Base-by-base conservation (phyloP, 2,797 vertebrate genomes). In the Protosalanx chinensis region DNA sequence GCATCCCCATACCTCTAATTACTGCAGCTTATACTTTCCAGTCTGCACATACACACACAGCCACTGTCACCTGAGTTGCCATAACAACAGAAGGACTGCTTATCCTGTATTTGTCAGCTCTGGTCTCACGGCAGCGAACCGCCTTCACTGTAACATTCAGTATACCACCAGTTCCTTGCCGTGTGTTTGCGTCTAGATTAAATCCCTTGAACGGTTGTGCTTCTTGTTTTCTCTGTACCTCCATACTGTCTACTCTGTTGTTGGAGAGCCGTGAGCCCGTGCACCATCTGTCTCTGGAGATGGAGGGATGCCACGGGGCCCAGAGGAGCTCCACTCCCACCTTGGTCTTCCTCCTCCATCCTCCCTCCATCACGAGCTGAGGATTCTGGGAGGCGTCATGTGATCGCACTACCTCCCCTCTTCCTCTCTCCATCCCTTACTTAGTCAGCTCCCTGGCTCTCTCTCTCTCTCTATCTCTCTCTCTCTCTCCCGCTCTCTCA, bases 1-100 rank as follows among this genome's bases (percentile, higher is more conserved):
- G 69, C 57, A 29, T 49, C 63, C 4, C 56, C 60, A 20, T 51
- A 58, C 32, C 64, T 67, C 59, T 76, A 67, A 71, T 67, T 62
- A 33, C 63, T 29, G 56, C 58, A 33, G 8, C 58, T 58, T 60
- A 65, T 41, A 58, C 60, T 68, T 63, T 18, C 30, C 33, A 56
- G 6, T n/a, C 18, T 41, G 13, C 59, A 12, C 59, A 61, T 27
- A 61, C 59, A 60, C 58, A 60, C 59, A 61, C 59, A 29, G 20
- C 63, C 67, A 6, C 60, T 62, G 23, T 12, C 49, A 62, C 62
- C 16, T 68, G 62, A 0, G 92, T 94, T 93, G 86, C 91, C 89
- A 88, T 92, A 91, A 90, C 92, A 92, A 92, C 93, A 86, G 83
- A 91, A 93, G 92, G 92, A 90, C 90, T 93, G 93, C 92, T 81